phyloP scores from a whole-genome alignment of 2,888 invertebrate species.

The Anodontia alba region DNA sequence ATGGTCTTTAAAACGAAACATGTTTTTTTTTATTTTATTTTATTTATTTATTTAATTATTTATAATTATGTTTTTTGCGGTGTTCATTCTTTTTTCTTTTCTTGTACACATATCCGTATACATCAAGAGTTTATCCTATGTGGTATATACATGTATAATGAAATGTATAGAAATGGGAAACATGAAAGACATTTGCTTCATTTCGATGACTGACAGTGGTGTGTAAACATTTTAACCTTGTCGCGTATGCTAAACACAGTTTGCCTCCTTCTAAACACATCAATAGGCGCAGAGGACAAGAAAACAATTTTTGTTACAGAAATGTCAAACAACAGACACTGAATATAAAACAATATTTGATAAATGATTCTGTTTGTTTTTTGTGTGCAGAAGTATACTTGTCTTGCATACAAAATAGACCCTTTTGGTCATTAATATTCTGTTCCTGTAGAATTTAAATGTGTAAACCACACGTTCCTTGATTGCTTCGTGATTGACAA shows the following conservation, averaged over 20 bases:
- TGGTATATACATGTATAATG: no score
- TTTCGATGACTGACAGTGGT: background rate
- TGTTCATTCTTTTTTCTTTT: no score
- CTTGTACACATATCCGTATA: no score
- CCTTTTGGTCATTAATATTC: conserved; percentile 7
- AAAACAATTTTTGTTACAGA: background rate
- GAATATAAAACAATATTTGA: conserved; percentile 10
- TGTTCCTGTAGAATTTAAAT: background rate
- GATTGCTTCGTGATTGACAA: conserved; percentile 6
- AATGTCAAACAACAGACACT: background rate
- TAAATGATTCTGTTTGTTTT: conserved; percentile 7
- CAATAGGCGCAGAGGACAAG: background rate
- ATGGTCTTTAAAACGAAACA: no score
- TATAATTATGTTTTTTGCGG: no score
- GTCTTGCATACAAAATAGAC: background rate
- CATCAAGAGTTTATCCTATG: no score
- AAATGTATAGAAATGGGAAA: no score
- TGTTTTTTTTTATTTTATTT: no score
- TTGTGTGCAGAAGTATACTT: background rate
- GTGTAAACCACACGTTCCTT: background rate
- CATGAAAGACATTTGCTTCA: no score
- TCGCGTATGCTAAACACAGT: background rate
- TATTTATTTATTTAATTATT: no score
- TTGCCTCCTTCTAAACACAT: background rate
- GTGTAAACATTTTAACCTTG: background rate